Evolutionary conservation across 2,113 vertebrate genomes (phyloP).

Genomic region (Buteo buteo): DNA sequence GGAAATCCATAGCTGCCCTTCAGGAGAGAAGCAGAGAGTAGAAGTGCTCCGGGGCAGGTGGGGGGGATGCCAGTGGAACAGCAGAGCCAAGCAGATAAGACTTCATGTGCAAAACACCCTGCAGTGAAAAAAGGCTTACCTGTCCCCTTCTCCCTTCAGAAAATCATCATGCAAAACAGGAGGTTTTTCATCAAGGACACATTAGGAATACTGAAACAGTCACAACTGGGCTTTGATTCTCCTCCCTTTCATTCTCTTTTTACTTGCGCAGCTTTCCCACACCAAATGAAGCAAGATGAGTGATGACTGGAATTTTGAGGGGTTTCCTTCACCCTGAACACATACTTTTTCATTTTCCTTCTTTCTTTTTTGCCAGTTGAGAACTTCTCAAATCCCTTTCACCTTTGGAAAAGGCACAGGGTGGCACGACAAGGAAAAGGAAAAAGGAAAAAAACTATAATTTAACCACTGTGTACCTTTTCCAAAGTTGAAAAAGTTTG

Average conservation of each 20-base stretch:
- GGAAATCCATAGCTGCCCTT: neutral
- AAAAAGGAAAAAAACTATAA: slow-evolving; percentile 27
- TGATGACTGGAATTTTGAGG: slow-evolving; percentile 13
- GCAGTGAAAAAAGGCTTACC: neutral
- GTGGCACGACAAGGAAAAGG: slow-evolving; percentile 17
- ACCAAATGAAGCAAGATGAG: slow-evolving; percentile 24
- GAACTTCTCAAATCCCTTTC: slow-evolving; percentile 17
- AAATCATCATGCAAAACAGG: neutral
- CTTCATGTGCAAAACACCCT: neutral
- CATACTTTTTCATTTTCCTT: slow-evolving; percentile 27
- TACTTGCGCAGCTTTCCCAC: neutral
- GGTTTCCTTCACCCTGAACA: slow-evolving; percentile 11
- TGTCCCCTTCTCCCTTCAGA: neutral
- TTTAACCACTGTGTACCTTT: slow-evolving; percentile 6
- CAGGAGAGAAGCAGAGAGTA: neutral
- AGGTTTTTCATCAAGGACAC: neutral
- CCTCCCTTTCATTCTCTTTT: neutral
- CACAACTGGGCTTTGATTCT: slow-evolving; percentile 4
- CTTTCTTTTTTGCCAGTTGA: neutral
- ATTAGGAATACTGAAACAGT: neutral
- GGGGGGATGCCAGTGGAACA: too few species aligned
- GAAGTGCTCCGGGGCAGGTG: neutral
- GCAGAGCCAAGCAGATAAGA: neutral
- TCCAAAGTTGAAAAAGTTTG: slow-evolving; percentile 16
- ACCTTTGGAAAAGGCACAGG: slow-evolving; percentile 10